Evolutionary conservation across 2,797 vertebrate species (phyloP).

Genomic region (Cryptoblepharus egeriae): DNA sequence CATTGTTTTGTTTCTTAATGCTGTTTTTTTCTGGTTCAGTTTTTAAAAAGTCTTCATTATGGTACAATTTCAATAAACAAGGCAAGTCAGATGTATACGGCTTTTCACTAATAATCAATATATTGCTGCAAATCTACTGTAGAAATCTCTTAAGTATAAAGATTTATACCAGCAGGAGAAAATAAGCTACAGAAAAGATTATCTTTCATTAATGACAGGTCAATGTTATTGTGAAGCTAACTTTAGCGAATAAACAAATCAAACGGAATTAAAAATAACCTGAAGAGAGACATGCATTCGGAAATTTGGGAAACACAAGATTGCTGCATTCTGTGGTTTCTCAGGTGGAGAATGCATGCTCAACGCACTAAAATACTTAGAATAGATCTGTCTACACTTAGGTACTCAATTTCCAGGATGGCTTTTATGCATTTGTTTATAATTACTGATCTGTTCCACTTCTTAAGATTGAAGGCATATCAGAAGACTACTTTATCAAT

Average conservation of each 20-base stretch:
- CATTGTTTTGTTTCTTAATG: too few relatives aligned
- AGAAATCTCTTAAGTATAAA: neutral
- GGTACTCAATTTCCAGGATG: neutral
- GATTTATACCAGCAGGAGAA: neutral
- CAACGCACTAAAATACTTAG: too few relatives aligned
- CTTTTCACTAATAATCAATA: neutral
- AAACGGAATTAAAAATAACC: too few relatives aligned
- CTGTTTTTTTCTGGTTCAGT: too few relatives aligned
- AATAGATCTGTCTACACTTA: neutral
- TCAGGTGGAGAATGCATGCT: too few relatives aligned
- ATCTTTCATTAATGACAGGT: neutral
- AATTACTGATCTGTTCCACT: neutral
- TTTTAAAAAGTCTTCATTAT: too few relatives aligned
- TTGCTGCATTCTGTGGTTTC: neutral
- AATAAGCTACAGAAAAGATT: neutral
- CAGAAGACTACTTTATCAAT: conserved; percentile 18
- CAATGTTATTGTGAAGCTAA: neutral
- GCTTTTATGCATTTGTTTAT: conserved; percentile 19
- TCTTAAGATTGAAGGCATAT: conserved; percentile 1
- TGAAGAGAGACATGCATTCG: neutral
- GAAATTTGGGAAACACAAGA: neutral
- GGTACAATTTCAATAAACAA: too few relatives aligned
- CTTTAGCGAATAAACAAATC: too few relatives aligned
- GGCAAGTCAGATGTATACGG: neutral
- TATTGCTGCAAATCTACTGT: neutral